phyloP scores from a whole-genome alignment of 2,113 vertebrate species.

The Phocoena sinus region DNA sequence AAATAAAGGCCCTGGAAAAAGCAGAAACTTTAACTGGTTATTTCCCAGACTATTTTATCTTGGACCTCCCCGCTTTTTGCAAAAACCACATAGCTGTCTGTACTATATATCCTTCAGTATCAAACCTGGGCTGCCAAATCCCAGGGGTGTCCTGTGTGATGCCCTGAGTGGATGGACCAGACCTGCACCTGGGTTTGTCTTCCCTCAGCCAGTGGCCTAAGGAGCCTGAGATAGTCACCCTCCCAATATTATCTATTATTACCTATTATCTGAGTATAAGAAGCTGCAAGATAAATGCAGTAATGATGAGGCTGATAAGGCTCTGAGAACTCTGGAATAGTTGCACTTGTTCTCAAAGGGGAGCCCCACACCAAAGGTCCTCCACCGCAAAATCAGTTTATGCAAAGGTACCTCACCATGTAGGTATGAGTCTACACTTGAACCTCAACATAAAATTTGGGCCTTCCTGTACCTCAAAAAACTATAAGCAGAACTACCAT shows the following conservation, averaged over 20 bases:
- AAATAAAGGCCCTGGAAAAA: neutral
- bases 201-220: neutral
- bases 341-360: neutral
- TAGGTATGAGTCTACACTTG: neutral
- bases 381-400: neutral
- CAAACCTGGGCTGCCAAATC: neutral
- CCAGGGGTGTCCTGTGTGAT: neutral
- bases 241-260: neutral
- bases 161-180: neutral
- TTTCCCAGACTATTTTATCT: neutral
- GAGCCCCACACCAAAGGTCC: neutral
- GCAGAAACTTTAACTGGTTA: neutral
- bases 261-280: neutral
- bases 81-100: neutral
- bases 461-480: neutral
- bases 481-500: no score
- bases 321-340: neutral
- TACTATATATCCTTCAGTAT: neutral
- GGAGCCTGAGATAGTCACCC: neutral
- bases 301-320: neutral
- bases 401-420: neutral
- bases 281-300: neutral
- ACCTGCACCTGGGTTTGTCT: neutral
- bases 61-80: neutral
- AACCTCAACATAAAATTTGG: neutral